Conservation (phyloP, 2,888 invertebrate species). For the Listrodromus nycthemerus region DNA sequence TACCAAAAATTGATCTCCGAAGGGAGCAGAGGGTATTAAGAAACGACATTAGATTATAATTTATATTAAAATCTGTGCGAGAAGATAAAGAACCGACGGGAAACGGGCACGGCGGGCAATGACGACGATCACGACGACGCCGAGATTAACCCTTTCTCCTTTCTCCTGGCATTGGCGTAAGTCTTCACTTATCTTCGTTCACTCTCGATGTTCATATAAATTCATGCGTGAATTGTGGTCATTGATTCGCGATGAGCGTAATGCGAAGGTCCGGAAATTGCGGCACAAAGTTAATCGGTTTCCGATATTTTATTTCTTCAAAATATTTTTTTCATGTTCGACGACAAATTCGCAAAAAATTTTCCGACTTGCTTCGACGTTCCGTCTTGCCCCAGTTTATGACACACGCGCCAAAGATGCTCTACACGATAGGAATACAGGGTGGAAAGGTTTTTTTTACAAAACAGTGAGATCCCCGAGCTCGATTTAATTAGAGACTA, state of each 20-base stretch:
- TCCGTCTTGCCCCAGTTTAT: too few relatives aligned
- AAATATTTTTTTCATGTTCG: too few relatives aligned
- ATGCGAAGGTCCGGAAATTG: background rate
- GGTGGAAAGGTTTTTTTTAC: background rate
- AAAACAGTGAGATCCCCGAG: constrained; percentile 20
- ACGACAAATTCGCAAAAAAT: too few relatives aligned
- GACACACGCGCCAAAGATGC: too few relatives aligned
- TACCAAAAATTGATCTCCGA: constrained; percentile 45
- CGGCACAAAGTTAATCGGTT: too few relatives aligned
- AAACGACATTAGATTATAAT: constrained; percentile 84
- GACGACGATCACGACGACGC: constrained; percentile 57
- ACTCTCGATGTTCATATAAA: too few relatives aligned
- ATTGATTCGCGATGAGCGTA: background rate
- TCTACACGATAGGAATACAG: too few relatives aligned
- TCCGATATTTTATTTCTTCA: too few relatives aligned
- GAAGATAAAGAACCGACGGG: constrained; percentile 80
- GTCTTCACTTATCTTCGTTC: constrained; percentile 11
- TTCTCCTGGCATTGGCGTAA: constrained; percentile 53
- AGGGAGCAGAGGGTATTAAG: constrained; percentile 79
- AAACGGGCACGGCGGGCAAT: constrained; percentile 42
- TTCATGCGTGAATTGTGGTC: too few relatives aligned
- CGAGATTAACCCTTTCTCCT: constrained; percentile 60
- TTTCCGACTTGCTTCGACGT: too few relatives aligned
- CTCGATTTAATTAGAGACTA: constrained; percentile 75
- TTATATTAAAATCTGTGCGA: constrained; percentile 84